Evolutionary conservation across 2,113 vertebrate species (phyloP).

Genomic region (Paraplagusia blochii): DNA sequence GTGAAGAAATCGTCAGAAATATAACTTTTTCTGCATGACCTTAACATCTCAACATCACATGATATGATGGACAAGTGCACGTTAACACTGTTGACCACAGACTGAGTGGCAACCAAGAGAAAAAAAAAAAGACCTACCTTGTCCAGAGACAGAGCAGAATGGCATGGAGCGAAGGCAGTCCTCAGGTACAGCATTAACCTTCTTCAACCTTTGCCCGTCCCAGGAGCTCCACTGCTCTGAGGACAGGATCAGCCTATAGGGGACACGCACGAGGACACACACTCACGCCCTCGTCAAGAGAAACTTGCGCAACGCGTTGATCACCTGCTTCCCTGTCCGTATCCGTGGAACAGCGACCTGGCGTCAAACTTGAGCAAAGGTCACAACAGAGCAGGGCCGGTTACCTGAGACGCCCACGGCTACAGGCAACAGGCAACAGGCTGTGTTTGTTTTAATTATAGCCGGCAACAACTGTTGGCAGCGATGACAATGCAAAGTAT

Average conservation of each 20-base stretch:
- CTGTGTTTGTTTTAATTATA: slow-evolving; percentile 19
- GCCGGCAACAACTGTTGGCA: not conserved
- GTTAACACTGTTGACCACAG: not conserved
- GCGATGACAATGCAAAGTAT: not conserved
- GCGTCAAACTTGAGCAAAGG: slow-evolving; percentile 19
- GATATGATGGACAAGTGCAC: too few species aligned
- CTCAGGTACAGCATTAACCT: slow-evolving; percentile 8
- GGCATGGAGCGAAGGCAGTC: slow-evolving; percentile 10
- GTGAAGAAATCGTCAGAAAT: too few species aligned
- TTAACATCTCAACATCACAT: too few species aligned
- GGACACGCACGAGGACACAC: not conserved
- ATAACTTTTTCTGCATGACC: too few species aligned
- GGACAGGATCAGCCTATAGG: slow-evolving; percentile 9
- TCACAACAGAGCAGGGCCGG: slow-evolving; percentile 18
- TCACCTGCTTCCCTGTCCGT: slow-evolving; percentile 4
- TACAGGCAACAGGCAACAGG: not conserved
- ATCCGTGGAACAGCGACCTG: slow-evolving; percentile 15
- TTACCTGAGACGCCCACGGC: slow-evolving; percentile 1
- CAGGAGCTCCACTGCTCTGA: slow-evolving; percentile 5
- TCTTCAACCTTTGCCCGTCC: slow-evolving; percentile 15
- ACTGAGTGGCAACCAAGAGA: not conserved
- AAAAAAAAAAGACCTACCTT: slow-evolving; percentile 38
- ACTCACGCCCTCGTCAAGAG: not conserved
- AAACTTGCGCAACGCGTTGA: slow-evolving; percentile 30
- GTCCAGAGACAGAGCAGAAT: slow-evolving; percentile 9